phyloP scores from a whole-genome alignment of 1,140 invertebrate species.

The Zaprionus capensis region DNA sequence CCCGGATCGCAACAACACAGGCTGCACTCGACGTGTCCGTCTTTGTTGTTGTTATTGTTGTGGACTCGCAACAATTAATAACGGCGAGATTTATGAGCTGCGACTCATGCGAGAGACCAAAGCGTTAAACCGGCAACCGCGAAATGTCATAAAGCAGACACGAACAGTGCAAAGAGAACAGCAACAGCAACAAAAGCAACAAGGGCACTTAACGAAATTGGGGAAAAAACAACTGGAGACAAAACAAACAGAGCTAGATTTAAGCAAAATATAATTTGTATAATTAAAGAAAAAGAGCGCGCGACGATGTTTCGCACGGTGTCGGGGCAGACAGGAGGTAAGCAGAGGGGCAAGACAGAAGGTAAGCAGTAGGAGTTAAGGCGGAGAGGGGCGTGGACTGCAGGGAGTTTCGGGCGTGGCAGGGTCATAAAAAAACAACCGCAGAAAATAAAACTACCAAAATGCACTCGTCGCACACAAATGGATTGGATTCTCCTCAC shows the following conservation, averaged over 20 bases:
- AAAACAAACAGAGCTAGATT: constrained; percentile 40
- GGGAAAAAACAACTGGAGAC: constrained; percentile 10
- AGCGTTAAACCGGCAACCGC: constrained; percentile 56
- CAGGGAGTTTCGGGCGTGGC: constrained; percentile 7
- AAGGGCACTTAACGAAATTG: constrained; percentile 24
- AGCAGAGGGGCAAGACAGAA: not conserved
- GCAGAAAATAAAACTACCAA: constrained; percentile 28
- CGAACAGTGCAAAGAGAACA: constrained; percentile 40
- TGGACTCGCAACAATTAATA: constrained; percentile 66
- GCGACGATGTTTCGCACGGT: constrained; percentile 24
- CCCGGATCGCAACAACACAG: not conserved
- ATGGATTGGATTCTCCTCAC: constrained; percentile 31
- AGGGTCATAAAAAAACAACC: constrained; percentile 41
- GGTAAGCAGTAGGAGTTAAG: not conserved
- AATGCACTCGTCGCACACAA: constrained; percentile 32
- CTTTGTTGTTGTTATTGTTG: not conserved
- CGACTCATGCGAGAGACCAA: constrained; percentile 58
- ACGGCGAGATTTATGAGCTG: constrained; percentile 68
- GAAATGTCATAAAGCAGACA: constrained; percentile 67
- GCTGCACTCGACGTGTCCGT: not conserved
- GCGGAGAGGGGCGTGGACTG: not conserved
- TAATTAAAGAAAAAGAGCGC: constrained; percentile 67
- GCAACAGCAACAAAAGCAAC: constrained; percentile 29
- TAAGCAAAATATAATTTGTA: constrained; percentile 61
- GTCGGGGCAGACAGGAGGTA: not conserved